Percentiles rank a stretch among this genome's conserved stretches.
These are phyloP conservation scores for Montipora cactus DNA, from an alignment of 64 coral and sea anemone species.

Conservation along the genomic window DNA sequence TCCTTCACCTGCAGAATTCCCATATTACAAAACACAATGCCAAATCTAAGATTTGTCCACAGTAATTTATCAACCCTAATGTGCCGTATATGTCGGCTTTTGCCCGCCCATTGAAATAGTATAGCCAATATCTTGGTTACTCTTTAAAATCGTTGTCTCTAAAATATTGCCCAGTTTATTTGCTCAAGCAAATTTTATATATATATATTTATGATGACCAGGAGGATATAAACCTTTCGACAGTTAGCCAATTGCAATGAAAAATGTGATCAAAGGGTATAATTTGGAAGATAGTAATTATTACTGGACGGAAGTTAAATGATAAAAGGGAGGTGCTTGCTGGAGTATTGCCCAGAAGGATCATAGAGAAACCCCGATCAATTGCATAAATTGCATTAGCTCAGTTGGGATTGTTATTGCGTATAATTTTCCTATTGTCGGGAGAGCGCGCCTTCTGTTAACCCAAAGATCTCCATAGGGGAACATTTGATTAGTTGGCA, in stretches of 20 bases:
- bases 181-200: constrained; percentile 27
- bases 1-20: constrained; percentile 33
- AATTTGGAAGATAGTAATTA: not conserved
- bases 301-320: not conserved
- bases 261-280: constrained; percentile 1
- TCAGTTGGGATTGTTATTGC: too few relatives aligned
- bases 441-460: not conserved
- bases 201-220: not conserved
- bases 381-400: too few relatives aligned
- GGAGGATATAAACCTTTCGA: not conserved
- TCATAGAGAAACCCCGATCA: too few relatives aligned
- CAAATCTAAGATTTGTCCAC: not conserved
- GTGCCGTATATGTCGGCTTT: constrained; percentile 28
- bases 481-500: not conserved
- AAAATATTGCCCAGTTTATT: constrained; percentile 24
- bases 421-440: too few relatives aligned
- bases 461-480: not conserved
- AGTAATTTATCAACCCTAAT: constrained; percentile 19
- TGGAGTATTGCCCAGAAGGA: too few relatives aligned
- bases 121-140: not conserved
- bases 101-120: constrained; percentile 7
- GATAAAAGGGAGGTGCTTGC: not conserved
- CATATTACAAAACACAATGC: not conserved
- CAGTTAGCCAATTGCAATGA: not conserved
- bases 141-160: not conserved